Conservation (phyloP, 1,140 invertebrate species). For the Drepana arcuata region DNA sequence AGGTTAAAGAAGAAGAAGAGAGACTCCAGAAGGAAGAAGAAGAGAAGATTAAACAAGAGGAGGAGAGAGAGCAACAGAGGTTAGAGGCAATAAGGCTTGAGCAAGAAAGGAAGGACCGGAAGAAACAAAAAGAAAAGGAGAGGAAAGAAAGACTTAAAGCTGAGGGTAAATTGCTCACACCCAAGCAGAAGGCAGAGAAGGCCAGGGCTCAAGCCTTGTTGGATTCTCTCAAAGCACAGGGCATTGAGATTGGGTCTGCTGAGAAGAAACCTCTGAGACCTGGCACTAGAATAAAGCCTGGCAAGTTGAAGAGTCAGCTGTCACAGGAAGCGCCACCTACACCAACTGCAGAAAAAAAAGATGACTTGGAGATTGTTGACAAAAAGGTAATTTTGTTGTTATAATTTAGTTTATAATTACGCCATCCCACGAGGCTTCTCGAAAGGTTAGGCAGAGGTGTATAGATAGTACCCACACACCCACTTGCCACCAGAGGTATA, state of each 20-base stretch:
- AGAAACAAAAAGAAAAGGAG: conserved; percentile 97
- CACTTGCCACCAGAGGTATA: no score
- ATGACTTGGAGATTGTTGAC: conserved; percentile 74
- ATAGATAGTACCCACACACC: no score
- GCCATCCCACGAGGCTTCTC: no score
- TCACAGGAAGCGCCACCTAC: conserved; percentile 64
- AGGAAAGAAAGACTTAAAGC: conserved; percentile 92
- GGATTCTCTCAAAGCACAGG: conserved; percentile 89
- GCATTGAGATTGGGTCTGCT: conserved; percentile 76
- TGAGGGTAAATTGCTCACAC: conserved; percentile 94
- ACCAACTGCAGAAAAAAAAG: conserved; percentile 66
- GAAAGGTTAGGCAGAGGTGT: no score
- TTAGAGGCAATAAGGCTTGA: conserved; percentile 85
- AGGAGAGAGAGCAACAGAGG: conserved; percentile 81
- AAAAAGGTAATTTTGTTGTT: conserved; percentile 50
- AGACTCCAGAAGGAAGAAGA: conserved; percentile 83
- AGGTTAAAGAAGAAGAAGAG: conserved; percentile 93
- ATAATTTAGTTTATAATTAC: no score
- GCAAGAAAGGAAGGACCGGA: conserved; percentile 90
- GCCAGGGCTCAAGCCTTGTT: conserved; percentile 90
- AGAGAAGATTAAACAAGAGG: conserved; percentile 81
- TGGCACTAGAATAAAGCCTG: conserved; percentile 82
- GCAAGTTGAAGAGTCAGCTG: conserved; percentile 78
- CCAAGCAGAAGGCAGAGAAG: conserved; percentile 92
- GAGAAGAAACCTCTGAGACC: conserved; percentile 78